Evolutionary conservation across 2,888 invertebrate species (phyloP), one percentile per base, ranked within the genome.

Genomic region (Therioaphis trifolii): DNA sequence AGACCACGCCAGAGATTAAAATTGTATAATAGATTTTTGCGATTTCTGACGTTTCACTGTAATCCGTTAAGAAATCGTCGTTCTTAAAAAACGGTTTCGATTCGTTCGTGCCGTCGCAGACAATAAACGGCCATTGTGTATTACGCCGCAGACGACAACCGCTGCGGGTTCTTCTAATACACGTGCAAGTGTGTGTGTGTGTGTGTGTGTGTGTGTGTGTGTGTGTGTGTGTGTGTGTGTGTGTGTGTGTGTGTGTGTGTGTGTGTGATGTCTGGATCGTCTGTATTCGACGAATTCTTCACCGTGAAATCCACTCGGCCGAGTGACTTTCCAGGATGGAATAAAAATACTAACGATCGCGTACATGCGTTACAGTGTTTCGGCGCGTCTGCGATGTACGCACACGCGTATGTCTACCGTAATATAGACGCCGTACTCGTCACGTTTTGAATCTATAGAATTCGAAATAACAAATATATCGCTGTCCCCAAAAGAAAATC

Each of bases 81-180:
- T n/a, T 29, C 29, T 43, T 12, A 18, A 14, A 40, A 24, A 24
- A 69, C 27, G 18, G 24, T 75, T 58, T 75, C 7, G 21, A 74
- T 74, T 74, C 18, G 58, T 61, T 75, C 24, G 75, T 75, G 40
- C 40, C 75, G 40, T 24, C 75, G 58, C 40, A 58, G 40, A 75
- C 75, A 75, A 74, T 55, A 74, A 74, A 1, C 9, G 35, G 35
- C 35, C 21, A 72, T 74, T 55, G 74, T 74, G 35, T 52, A n/a
- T 15, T 4, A 49, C 52, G 7, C 21, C 15, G 15, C 72, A 52
- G 29, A 72, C 72, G 55, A 40, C n/a, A n/a, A n/a, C n/a, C n/a
- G n/a, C n/a, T n/a, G n/a, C n/a, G n/a, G n/a, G n/a, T n/a, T n/a
- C n/a, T n/a, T n/a, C n/a, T n/a, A n/a, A n/a, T n/a, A n/a, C n/a